phyloP scores from a whole-genome alignment of 1,140 invertebrate genomes.

The Pinna nobilis region DNA sequence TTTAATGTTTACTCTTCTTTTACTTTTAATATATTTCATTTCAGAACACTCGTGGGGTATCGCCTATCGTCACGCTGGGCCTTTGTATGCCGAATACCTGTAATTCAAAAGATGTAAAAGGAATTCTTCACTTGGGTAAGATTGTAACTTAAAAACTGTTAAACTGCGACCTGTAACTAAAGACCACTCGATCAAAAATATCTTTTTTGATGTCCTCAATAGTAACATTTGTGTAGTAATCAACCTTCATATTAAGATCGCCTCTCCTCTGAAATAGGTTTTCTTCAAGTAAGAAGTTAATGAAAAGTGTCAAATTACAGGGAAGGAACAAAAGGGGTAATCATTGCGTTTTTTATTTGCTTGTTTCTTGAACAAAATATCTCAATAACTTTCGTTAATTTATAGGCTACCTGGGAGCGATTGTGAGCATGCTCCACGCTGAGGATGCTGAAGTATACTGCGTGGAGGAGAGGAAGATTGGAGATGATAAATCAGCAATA shows the following conservation, averaged over 20 bases:
- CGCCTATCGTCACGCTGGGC: conserved; percentile 34
- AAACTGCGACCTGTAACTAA: too few relatives aligned
- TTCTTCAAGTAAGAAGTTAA: too few relatives aligned
- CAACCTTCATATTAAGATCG: too few relatives aligned
- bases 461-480: background rate
- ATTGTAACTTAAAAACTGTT: too few relatives aligned
- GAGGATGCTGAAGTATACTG: background rate
- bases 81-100: conserved; percentile 45
- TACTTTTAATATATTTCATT: background rate
- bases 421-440: background rate
- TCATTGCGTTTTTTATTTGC: too few relatives aligned
- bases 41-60: conserved; percentile 45
- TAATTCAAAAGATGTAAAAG: conserved; percentile 36
- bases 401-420: background rate
- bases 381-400: background rate
- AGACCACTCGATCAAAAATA: too few relatives aligned
- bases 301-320: too few relatives aligned
- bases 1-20: too few relatives aligned
- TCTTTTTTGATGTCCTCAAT: too few relatives aligned
- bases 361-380: background rate
- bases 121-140: conserved; percentile 40
- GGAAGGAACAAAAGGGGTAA: too few relatives aligned
- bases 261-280: too few relatives aligned
- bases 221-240: too few relatives aligned
- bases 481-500: conserved; percentile 2